Percentiles rank a stretch among this genome's conserved stretches.
These are phyloP conservation scores for Drosophila suboccidentalis DNA, from an alignment of 2,888 invertebrate genomes.

Conservation along the genomic window DNA sequence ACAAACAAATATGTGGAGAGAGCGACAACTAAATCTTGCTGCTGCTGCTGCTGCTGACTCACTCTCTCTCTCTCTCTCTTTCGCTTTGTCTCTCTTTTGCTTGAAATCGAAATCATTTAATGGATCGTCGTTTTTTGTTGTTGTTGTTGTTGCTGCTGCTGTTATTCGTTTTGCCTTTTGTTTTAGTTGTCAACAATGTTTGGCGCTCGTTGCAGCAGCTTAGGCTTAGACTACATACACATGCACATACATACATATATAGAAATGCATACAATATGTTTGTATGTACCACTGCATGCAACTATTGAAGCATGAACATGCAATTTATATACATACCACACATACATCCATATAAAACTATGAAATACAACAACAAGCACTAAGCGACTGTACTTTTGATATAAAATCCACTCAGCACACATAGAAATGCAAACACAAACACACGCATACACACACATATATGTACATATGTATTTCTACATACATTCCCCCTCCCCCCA, in stretches of 20 bases:
- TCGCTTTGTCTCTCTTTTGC: conserved; percentile 9
- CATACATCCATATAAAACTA: conserved; percentile 50
- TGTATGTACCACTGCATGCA: conserved; percentile 60
- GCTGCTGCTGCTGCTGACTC: conserved; percentile 21
- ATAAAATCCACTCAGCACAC: conserved; percentile 67
- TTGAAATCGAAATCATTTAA: conserved; percentile 51
- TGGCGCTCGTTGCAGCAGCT: conserved; percentile 46
- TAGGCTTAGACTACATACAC: conserved; percentile 57
- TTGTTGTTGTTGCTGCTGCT: conserved; percentile 26
- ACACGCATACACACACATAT: conserved; percentile 13
- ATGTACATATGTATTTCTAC: conserved; percentile 36
- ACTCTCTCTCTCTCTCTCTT: conserved; percentile 23
- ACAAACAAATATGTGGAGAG: conserved; percentile 6
- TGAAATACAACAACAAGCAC: conserved; percentile 70
- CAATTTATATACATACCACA: conserved; percentile 62
- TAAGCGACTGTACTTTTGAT: conserved; percentile 77
- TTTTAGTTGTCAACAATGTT: conserved; percentile 73
- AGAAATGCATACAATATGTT: not conserved
- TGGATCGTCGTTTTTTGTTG: conserved; percentile 39
- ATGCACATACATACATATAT: conserved; percentile 6
- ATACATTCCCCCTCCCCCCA: conserved; percentile 8
- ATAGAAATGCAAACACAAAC: conserved; percentile 53
- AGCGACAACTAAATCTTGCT: conserved; percentile 40
- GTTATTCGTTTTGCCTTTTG: conserved; percentile 54
- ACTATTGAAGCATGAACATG: conserved; percentile 80